Base-by-base conservation (phyloP, 2,113 vertebrate species). In the Elachura formosa region DNA sequence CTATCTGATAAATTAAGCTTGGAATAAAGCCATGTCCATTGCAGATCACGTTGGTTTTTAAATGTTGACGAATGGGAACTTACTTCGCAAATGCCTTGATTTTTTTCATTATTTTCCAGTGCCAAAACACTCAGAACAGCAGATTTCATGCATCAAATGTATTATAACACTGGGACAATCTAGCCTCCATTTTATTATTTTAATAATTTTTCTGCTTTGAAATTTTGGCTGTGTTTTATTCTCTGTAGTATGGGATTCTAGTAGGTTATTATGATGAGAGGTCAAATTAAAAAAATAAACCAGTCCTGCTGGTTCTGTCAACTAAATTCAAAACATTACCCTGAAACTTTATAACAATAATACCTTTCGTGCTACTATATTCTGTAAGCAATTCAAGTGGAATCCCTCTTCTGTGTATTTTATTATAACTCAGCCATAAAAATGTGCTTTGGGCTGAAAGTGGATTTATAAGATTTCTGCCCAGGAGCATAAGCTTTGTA, bases 371-470 rank as follows among this genome's bases (percentile, higher is more conserved):
- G 84, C 85, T 95, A 96, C 94, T 80, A 49, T 61, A 61, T 83
- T 95, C 83, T 90, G 94, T 81, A 92, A 94, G 93, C 63, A 95
- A 74, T 89, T 90, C 76, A 85, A 94, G 58, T 76, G 92, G 81
- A 96, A 97, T 96, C 93, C 38, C 26, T 88, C 33, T 93, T 94
- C 93, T 84, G 38, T 95, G 84, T 52, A 45, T 68, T 90, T 96
- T 94, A 89, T 93, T 97, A 77, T 75, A 94, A 56, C 54, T 93
- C 71, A 91, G 52, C 68, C 92, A 94, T 89, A 93, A 95, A 97
- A 77, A 96, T 93, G 49, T 90, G 91, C 95, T 97, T 97, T 95
- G 94, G 87, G 58, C 81, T 73, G 90, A 95, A 97, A 93, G 69
- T 80, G 43, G 87, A 86, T 90, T 96, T 96, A 88, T 94, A 96